Base-by-base conservation (phyloP, 2,888 invertebrate species). In the Acanthacorydalis orientalis region DNA sequence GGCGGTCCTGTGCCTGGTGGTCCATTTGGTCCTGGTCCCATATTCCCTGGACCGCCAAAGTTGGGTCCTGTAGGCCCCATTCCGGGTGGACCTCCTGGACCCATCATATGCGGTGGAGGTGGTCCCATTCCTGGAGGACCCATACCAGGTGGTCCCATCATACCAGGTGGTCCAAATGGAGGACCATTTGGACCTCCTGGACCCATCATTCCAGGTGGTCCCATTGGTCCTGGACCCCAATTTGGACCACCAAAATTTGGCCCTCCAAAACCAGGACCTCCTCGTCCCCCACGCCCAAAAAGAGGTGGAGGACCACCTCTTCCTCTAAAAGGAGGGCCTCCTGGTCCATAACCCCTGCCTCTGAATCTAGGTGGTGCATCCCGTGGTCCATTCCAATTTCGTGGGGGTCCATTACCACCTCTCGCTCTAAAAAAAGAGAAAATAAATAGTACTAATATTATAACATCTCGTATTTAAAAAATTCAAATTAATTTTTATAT, bases 201-300 rank as follows among this genome's bases (percentile, higher is more conserved):
- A 1, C 74, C 75, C 71, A 72, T 71, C 72, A 72, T 71, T 67
- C 68, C 76, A 31, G 78, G 68, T 16, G 74, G 74, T 0, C 73
- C 73, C 37, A 73, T 73, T 0, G 75, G 75, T 66, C 71, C 73
- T 23, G 77, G 77, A 11, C 78, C 80, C 82, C 83, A 84, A 61
- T 79, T 83, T 12, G 78, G 80, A 15, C 60, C 61, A 51, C 60
- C 63, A 49, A 65, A 64, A 52, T 69, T 75, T 8, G 77, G 75
- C 4, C 73, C 65, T 49, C 61, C 59, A 23, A 64, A 72, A 1
- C 73, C 67, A 51, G 66, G 62, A 48, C 65, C 64, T 8, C 63
- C 59, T 44, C 59, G 56, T 12, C 72, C 70, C 1, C 72, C 64
- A 1, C 73, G 72, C 37, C 74, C 59, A 60, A 65, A 65, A 53